Percentiles rank a stretch among this genome's conserved stretches.
Conservation (phyloP, 2,113 vertebrate genomes). For the Melanotaenia duboulayi region DNA sequence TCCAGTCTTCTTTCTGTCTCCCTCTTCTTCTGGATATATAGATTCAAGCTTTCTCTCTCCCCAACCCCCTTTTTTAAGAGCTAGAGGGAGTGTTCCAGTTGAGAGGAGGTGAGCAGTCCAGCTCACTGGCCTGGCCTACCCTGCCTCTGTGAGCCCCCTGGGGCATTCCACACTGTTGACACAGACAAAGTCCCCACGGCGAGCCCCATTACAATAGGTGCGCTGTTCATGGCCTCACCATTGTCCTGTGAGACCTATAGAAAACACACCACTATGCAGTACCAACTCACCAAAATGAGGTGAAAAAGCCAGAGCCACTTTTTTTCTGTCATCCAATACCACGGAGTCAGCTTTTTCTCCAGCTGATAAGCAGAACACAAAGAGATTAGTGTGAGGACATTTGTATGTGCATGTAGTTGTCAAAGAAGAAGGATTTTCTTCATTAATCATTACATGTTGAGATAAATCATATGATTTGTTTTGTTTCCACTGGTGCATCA, state of each 20-base stretch:
- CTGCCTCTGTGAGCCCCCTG: constrained; percentile 76
- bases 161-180: constrained; percentile 87
- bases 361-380: constrained; percentile 44
- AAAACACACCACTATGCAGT: constrained; percentile 71
- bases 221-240: constrained; percentile 84
- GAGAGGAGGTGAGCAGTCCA: constrained; percentile 49
- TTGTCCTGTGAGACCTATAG: constrained; percentile 86
- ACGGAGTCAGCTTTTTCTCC: constrained; percentile 74
- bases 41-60: not conserved
- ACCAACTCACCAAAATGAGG: constrained; percentile 76
- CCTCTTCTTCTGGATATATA: constrained; percentile 34
- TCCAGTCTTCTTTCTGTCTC: constrained; percentile 13
- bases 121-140: constrained; percentile 34
- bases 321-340: constrained; percentile 45
- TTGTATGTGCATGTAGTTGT: not conserved
- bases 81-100: constrained; percentile 63
- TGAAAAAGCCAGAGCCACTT: constrained; percentile 78
- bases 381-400: not conserved
- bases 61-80: constrained; percentile 48
- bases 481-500: too few species aligned
- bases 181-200: constrained; percentile 87
- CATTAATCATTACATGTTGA: too few species aligned
- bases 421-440: too few species aligned
- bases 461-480: too few species aligned
- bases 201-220: constrained; percentile 86